phyloP scores from a whole-genome alignment of 2,113 vertebrate genomes.

The Alaudala cheleensis region DNA sequence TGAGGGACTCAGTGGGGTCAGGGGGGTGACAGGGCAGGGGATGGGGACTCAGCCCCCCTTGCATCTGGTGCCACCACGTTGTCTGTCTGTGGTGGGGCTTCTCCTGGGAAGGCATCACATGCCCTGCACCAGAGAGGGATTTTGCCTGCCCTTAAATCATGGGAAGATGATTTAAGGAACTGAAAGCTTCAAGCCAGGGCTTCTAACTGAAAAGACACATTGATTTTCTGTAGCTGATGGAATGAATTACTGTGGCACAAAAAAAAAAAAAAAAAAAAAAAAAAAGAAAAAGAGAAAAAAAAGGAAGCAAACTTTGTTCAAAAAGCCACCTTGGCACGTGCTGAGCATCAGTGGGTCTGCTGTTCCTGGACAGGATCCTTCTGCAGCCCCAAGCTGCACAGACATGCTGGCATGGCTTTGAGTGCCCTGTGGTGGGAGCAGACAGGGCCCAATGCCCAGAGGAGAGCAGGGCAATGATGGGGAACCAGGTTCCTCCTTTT shows the following conservation, averaged over 20 bases:
- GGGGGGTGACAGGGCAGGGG: not conserved
- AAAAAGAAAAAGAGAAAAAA: not conserved
- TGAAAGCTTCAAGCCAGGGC: slow-evolving; percentile 4
- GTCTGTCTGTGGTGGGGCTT: not conserved
- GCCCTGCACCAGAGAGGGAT: not conserved
- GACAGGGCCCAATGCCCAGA: not conserved
- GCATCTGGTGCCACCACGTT: fast-evolving
- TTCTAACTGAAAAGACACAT: slow-evolving; percentile 41
- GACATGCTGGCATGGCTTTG: fast-evolving
- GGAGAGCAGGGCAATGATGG: too few relatives aligned
- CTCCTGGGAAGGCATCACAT: not conserved
- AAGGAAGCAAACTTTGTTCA: not conserved
- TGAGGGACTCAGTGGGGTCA: fast-evolving
- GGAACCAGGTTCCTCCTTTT: not conserved
- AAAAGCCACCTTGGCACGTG: not conserved
- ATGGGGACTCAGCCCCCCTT: not conserved
- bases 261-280: not conserved
- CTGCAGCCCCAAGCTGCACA: not conserved
- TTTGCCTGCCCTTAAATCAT: not conserved
- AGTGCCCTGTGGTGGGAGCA: not conserved
- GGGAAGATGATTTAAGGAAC: slow-evolving; percentile 39
- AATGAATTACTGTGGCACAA: not conserved
- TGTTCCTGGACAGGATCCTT: not conserved
- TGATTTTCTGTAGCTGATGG: slow-evolving; percentile 35
- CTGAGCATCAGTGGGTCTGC: not conserved